Evolutionary conservation across 2,113 vertebrate genomes (phyloP), one percentile per base, ranked within the genome.

Genomic region (Crotophaga sulcirostris): DNA sequence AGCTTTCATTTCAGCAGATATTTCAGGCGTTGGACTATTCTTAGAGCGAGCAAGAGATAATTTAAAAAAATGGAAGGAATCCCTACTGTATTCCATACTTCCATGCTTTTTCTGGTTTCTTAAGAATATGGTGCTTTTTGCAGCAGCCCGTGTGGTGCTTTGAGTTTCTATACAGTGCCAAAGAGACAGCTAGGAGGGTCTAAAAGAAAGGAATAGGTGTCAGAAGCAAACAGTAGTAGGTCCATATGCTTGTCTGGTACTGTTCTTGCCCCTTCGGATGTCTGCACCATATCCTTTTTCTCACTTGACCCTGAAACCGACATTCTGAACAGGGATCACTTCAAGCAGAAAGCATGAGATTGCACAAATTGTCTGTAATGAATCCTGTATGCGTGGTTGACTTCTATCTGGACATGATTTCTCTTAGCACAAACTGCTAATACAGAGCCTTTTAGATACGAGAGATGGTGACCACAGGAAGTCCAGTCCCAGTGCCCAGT

Each of bases 1-100:
- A 87, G 45, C 59, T 87, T 86, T 86, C 80, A 15, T 36, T 89
- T 85, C 70, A 93, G 66, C 75, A 67, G 36, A 25, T 82, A 23
- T n/a, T 85, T 86, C 38, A 87, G 54, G 25, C 52, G 25, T 80
- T 76, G 25, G 49, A 47, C 72, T 86, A 18, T 86, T 89, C 72
- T 94, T 76, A 45, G 64, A 77, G 33, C 25, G 28, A 18, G 19
- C 42, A 52, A 70, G 59, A 86, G 40, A 36, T 47, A 63, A 74
- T 73, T 42, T 0, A 11, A 78, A 78, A 45, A 82, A 69, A 66
- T 44, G 26, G 56, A 94, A 79, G 19, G 67, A 92, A 67, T 85
- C 74, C 47, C 77, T 60, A 0, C 13, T 80, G 86, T 25, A 49
- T 89, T 80, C 28, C 21, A 11, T 75, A 10, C 21, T 80, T 64